phyloP scores from a whole-genome alignment of 1,140 invertebrate species.

The Globodera rostochiensis region DNA sequence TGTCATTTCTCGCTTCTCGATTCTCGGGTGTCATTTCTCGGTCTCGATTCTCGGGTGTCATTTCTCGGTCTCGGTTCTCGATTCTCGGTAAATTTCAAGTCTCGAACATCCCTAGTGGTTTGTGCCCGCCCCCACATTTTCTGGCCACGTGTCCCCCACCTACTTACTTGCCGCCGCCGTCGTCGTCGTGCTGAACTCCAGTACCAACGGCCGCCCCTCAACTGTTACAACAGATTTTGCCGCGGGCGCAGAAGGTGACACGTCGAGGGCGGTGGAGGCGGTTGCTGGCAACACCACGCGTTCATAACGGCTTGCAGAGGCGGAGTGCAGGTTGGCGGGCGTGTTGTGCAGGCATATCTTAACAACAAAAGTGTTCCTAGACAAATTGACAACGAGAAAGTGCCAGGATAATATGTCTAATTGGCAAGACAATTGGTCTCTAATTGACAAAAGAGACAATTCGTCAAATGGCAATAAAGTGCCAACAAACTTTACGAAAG shows the following conservation, averaged over 20 bases:
- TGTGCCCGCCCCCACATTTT: not conserved
- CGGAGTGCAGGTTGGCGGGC: slow-evolving; percentile 39
- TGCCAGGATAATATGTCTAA: too few relatives aligned
- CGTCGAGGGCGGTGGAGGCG: not conserved
- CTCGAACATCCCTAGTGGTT: too few relatives aligned
- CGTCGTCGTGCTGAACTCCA: slow-evolving; percentile 4
- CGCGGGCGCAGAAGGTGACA: not conserved
- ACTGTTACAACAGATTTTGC: not conserved
- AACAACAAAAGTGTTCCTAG: not conserved
- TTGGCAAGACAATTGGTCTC: too few relatives aligned
- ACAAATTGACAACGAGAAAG: too few relatives aligned
- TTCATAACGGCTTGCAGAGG: slow-evolving; percentile 26
- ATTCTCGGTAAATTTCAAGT: too few relatives aligned
- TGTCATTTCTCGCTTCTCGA: too few relatives aligned
- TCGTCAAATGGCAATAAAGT: too few relatives aligned
- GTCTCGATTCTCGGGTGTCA: too few relatives aligned
- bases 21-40: too few relatives aligned
- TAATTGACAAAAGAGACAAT: too few relatives aligned
- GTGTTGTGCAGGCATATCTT: slow-evolving; percentile 56
- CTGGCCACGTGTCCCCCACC: not conserved
- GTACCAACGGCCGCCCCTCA: not conserved
- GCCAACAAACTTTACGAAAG: too few relatives aligned
- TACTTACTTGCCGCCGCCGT: not conserved
- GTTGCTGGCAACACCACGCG: not conserved
- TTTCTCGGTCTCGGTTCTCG: too few relatives aligned